phyloP scores from a whole-genome alignment of 2,797 vertebrate genomes.

The Chelmon rostratus region DNA sequence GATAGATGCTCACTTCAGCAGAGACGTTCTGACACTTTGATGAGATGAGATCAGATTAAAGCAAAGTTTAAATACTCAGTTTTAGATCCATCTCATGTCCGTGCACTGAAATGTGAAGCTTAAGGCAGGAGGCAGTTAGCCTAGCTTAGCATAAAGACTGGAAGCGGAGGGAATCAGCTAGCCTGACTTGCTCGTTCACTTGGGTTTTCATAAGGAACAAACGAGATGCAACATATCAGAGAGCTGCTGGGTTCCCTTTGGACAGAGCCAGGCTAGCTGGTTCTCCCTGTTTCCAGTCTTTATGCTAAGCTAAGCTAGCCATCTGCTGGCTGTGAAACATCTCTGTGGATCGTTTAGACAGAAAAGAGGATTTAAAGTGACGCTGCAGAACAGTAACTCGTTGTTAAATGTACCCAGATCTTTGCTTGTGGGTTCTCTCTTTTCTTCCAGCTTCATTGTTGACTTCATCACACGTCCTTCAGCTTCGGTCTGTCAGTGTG shows the following conservation, averaged over 20 bases:
- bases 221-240: too few relatives aligned
- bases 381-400: too few relatives aligned
- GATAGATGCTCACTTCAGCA: too few relatives aligned
- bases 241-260: too few relatives aligned
- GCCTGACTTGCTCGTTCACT: too few relatives aligned
- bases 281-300: not conserved
- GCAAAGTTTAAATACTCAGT: too few relatives aligned
- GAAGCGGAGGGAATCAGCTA: not conserved
- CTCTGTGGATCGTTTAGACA: too few relatives aligned
- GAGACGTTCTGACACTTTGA: too few relatives aligned
- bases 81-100: not conserved
- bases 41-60: too few relatives aligned
- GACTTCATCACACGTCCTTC: not conserved
- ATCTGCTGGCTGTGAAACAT: not conserved
- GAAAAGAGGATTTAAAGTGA: too few relatives aligned
- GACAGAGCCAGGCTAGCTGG: not conserved
- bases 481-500: not conserved
- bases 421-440: conserved; percentile 26
- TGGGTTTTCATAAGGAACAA: too few relatives aligned
- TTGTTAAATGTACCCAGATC: not conserved
- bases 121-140: not conserved
- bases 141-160: conserved; percentile 2
- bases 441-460: conserved; percentile 1
- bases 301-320: not conserved
- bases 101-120: not conserved